Evolutionary conservation across 2,113 vertebrate genomes (phyloP), one percentile per base, ranked within the genome.

Genomic region (Gambusia holbrooki): DNA sequence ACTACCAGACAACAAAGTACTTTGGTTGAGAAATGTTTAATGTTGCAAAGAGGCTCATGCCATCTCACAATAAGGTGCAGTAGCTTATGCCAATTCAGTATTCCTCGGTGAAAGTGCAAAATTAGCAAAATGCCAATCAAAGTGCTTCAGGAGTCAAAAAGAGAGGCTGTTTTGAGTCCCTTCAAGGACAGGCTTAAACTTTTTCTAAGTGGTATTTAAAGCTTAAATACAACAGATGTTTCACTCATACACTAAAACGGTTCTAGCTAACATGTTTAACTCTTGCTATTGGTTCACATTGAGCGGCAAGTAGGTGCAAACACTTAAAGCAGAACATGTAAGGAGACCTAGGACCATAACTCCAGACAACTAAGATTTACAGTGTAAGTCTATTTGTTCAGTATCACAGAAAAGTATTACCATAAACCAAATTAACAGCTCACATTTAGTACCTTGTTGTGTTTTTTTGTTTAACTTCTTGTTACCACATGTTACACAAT

Each of bases 21-120:
- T 25, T 79, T 88, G 85, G 84, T 92, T 93, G 78, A 86, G 89
- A 91, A 78, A 91, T 84, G 86, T 95, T 95, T 95, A 95, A 93
- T 95, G 93, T 92, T 77, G 84, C 88, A 88, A 85, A 89, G 87
- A 87, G 88, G 85, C 88, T 85, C 83, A 82, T 89, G 87, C 84
- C 91, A 85, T 88, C 85, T 85, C 82, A 88, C 89, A 93, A 76
- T 93, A 95, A 95, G 88, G 93, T 95, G 92, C 93, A 79, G 76
- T 87, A 92, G 90, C 91, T 89, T 90, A 83, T 88, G 82, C 88
- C 87, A 92, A 89, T 93, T 86, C 73, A 88, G 91, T 87, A 73
- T 89, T 86, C 73, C 90, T 65, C 74, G 85, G 86, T 92, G 83
- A 86, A 88, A 87, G 90, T 93, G 92, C 92, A 91, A 89, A 87